Evolutionary conservation across 2,797 vertebrate species (phyloP), one percentile per base, ranked within the genome.

Genomic region (Pangasius macronema): DNA sequence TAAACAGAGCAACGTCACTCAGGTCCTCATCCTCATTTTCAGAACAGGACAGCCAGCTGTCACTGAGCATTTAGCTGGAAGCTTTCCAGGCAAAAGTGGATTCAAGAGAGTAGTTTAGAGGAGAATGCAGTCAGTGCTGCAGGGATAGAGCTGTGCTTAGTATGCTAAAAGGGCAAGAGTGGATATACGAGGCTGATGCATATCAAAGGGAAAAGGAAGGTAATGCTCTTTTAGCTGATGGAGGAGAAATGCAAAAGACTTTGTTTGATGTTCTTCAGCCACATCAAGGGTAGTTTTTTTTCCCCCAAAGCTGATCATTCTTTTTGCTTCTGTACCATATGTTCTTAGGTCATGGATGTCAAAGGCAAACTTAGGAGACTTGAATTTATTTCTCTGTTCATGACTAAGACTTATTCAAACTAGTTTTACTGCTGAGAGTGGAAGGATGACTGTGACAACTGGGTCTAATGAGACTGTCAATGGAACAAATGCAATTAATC

Each of bases 61-160:
- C 80, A 76, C 46, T n/a, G 11, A 53, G 76, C 67, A 83, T 89
- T 88, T 87, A 86, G 68, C 75, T 51, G 70, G 42, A 73, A 80
- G 67, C 85, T 77, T 85, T 88, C 86, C 86, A 91, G 77, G 73
- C 87, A 51, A 82, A 76, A 88, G 85, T 88, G 76, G 87, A 88
- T 87, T 86, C 67, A 82, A 85, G 49, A 85, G 84, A 80, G 84
- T 81, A 86, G 90, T 84, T 88, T 79, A 80, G 80, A 82, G 80
- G 70, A 49, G 79, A 77, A 42, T 63, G 57, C 87, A 82, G 30
- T 70, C 84, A 86, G 80, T 51, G 57, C 61, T n/a, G 82, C 80
- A 70, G 88, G 89, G 85, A 88, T 85, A 73, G 83, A 33, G 49
- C 76, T 67, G 85, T 89, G 77, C 82, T 86, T 87, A 86, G 72